These are phyloP conservation scores for Hermaeophaga mercurialis DNA, from an alignment of 2,888 invertebrate species.

Conservation along the genomic window DNA sequence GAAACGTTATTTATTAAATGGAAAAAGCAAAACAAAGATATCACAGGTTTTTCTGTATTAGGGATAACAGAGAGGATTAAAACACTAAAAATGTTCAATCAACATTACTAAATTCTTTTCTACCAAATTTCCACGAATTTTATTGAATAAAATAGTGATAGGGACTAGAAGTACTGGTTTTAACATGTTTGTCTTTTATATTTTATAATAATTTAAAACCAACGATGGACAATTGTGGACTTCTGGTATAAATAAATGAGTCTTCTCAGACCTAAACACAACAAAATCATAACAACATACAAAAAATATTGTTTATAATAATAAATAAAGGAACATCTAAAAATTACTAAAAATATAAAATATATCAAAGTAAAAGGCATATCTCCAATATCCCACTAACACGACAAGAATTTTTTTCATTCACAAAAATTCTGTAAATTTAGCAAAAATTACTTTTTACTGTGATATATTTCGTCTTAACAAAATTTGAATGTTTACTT, in stretches of 20 bases:
- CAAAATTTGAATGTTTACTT: slow-evolving; percentile 25
- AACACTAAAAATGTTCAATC: slow-evolving; percentile 4
- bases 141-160: neutral
- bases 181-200: neutral
- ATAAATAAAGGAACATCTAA: slow-evolving; percentile 27
- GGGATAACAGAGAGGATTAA: slow-evolving; percentile 28
- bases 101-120: neutral
- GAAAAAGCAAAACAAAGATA: slow-evolving; percentile 52
- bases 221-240: neutral
- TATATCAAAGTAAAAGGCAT: no score
- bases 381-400: no score
- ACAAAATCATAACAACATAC: slow-evolving; percentile 29
- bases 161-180: no score
- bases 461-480: no score
- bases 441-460: no score
- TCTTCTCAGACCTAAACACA: slow-evolving; percentile 20
- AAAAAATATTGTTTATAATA: slow-evolving; percentile 23
- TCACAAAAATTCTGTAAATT: no score
- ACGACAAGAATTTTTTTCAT: no score
- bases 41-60: slow-evolving; percentile 54
- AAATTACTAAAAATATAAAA: slow-evolving; percentile 16
- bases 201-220: neutral
- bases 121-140: neutral
- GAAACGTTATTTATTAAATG: slow-evolving; percentile 39
- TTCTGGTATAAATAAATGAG: slow-evolving; percentile 3